A percentile compares a stretch with the other conserved stretches of the same genome.
Conservation (phyloP, 2,888 invertebrate species). For the Apamea sordens region DNA sequence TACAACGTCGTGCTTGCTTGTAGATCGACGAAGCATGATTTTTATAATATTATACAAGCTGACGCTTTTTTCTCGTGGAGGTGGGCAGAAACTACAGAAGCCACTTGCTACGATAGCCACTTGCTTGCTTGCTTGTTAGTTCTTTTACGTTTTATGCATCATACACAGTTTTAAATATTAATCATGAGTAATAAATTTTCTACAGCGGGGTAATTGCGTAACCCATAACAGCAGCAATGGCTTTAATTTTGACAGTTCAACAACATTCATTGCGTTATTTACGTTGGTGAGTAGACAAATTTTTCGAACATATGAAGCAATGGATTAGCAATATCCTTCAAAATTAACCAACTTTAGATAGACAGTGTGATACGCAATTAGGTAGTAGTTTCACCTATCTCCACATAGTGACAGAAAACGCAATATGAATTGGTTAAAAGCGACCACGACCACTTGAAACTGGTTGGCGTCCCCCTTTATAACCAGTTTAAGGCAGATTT, state of each 20-base stretch:
- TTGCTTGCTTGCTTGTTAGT: too few species aligned
- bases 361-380: neutral
- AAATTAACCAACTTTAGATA: neutral
- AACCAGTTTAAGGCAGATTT: slow-evolving; percentile 17
- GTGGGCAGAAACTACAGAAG: too few species aligned
- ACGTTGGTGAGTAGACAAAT: too few species aligned
- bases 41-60: neutral
- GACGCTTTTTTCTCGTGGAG: too few species aligned
- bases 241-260: too few species aligned
- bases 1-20: neutral
- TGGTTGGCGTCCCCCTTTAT: neutral
- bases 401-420: neutral
- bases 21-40: neutral
- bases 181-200: neutral
- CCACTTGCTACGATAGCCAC: too few species aligned
- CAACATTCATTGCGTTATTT: too few species aligned
- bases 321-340: too few species aligned
- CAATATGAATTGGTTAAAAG: neutral
- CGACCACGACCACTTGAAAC: neutral
- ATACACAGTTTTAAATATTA: too few species aligned
- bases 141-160: too few species aligned
- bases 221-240: too few species aligned
- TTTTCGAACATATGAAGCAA: too few species aligned
- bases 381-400: neutral
- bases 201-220: neutral